Percentiles rank a stretch among this genome's conserved stretches.
These are phyloP conservation scores for Pectinophora gossypiella DNA, from an alignment of 1,140 invertebrate genomes.

Conservation along the genomic window DNA sequence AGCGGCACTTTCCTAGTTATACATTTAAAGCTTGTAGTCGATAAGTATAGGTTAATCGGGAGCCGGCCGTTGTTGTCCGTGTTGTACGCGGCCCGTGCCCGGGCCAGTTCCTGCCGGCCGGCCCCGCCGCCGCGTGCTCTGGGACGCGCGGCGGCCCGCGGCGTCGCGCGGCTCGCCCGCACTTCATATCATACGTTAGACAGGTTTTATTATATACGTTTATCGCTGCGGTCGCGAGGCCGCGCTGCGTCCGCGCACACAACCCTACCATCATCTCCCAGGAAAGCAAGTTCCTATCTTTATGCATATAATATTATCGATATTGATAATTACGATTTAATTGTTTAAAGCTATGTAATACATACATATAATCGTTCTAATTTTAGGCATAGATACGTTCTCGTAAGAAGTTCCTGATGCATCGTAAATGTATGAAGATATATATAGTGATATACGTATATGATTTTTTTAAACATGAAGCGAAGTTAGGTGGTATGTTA, in stretches of 20 bases:
- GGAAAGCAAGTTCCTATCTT: slow-evolving; percentile 82
- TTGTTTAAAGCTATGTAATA: slow-evolving; percentile 77
- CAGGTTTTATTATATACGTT: slow-evolving; percentile 73
- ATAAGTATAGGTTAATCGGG: slow-evolving; percentile 66
- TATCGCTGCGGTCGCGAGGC: slow-evolving; percentile 58
- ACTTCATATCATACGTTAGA: slow-evolving; percentile 74
- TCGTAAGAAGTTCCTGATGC: slow-evolving; percentile 76
- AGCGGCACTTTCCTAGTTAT: slow-evolving; percentile 67
- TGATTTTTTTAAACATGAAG: slow-evolving; percentile 73
- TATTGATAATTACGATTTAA: slow-evolving; percentile 77
- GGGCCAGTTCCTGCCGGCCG: slow-evolving; percentile 14
- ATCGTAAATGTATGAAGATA: slow-evolving; percentile 74
- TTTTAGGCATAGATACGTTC: slow-evolving; percentile 76
- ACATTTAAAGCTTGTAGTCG: slow-evolving; percentile 71
- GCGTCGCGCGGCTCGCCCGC: slow-evolving; percentile 42
- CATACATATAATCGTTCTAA: slow-evolving; percentile 77
- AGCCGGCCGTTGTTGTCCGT: slow-evolving; percentile 36
- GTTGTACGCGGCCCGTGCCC: slow-evolving; percentile 13
- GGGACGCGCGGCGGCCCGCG: slow-evolving; percentile 61
- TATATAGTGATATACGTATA: slow-evolving; percentile 73
- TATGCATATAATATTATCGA: slow-evolving; percentile 78
- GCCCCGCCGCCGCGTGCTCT: slow-evolving; percentile 60
- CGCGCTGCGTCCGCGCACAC: slow-evolving; percentile 52
- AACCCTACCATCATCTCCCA: slow-evolving; percentile 74
- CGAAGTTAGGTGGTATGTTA: slow-evolving; percentile 70